Evolutionary conservation across 1,140 invertebrate genomes (phyloP).

Genomic region (Pogonomyrmex californicus): DNA sequence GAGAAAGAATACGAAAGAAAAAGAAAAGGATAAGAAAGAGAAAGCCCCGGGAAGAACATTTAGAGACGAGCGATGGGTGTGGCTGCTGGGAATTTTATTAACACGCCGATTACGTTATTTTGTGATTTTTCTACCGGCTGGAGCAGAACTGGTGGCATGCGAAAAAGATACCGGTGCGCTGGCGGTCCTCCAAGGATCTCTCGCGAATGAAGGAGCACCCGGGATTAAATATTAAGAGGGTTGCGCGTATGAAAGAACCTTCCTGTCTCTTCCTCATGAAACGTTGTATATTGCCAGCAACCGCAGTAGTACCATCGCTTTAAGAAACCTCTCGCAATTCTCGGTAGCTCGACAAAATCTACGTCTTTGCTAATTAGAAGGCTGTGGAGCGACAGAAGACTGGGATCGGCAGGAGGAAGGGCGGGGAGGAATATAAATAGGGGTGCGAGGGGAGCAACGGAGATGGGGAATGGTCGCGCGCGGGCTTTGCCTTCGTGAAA

Average conservation of each 20-base stretch:
- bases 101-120: constrained; percentile 42
- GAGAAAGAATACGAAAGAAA: constrained; percentile 20
- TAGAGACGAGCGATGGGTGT: not conserved
- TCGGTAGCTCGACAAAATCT: constrained; percentile 65
- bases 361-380: constrained; percentile 76
- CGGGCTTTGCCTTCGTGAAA: constrained; percentile 68
- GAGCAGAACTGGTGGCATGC: not conserved
- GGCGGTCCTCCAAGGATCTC: constrained; percentile 30
- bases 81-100: constrained; percentile 54
- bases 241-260: constrained; percentile 31
- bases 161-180: not conserved
- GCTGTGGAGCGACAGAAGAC: constrained; percentile 56
- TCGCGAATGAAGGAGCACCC: constrained; percentile 2
- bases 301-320: constrained; percentile 37
- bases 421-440: constrained; percentile 7
- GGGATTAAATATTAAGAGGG: constrained; percentile 66
- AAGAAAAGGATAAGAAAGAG: not conserved
- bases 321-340: constrained; percentile 67
- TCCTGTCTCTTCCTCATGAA: not conserved
- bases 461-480: constrained; percentile 12
- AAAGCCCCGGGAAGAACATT: constrained; percentile 1
- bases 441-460: not conserved
- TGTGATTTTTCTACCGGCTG: constrained; percentile 32
- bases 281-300: constrained; percentile 49
- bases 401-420: not conserved